Conservation (phyloP, 2,113 vertebrate genomes). For the Pavo muticus region DNA sequence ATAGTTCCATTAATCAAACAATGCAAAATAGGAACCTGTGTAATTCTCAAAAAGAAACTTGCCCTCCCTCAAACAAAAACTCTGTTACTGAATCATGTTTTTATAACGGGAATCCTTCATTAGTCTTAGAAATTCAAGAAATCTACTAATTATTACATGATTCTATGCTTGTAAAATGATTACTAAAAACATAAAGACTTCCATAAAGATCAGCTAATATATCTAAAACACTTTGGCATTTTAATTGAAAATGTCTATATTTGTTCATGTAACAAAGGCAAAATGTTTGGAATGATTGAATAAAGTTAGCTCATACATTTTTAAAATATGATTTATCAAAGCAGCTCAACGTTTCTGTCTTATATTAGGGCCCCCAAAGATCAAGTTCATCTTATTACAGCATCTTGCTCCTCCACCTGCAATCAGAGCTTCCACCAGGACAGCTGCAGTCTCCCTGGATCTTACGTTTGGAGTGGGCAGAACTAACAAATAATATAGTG, state of each 20-base stretch:
- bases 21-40: background rate
- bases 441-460: background rate
- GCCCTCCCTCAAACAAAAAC: background rate
- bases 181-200: background rate
- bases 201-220: background rate
- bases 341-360: background rate
- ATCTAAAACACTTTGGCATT: background rate
- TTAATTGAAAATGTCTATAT: background rate
- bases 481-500: background rate
- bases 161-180: background rate
- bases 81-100: background rate
- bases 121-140: background rate
- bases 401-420: conserved; percentile 1
- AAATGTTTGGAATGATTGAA: background rate
- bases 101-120: background rate
- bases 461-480: background rate
- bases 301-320: background rate
- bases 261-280: background rate
- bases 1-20: conserved; percentile 7
- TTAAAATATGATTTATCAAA: background rate
- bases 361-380: background rate
- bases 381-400: background rate
- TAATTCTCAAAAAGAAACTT: background rate
- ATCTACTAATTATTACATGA: background rate
- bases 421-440: background rate